Conservation (phyloP, 2,888 invertebrate species). For the Pandemis heparana region DNA sequence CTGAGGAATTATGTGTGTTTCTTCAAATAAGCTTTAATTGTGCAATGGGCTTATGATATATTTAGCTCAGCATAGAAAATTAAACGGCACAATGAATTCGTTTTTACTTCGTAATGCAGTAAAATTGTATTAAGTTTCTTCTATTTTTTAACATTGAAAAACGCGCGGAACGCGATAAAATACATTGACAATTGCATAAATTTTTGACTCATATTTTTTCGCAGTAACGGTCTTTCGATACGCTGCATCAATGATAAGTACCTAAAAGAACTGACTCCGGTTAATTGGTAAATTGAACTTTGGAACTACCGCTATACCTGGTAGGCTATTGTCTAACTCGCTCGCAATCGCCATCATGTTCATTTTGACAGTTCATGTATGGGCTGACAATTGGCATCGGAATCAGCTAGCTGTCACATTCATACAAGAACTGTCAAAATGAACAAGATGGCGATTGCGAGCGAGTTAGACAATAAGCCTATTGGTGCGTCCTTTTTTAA, state of each 20-base stretch:
- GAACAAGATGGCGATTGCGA: no score
- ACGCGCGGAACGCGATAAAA: not conserved
- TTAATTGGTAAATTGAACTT: no score
- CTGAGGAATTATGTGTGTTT: conserved; percentile 67
- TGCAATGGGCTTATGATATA: conserved; percentile 34
- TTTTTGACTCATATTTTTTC: no score
- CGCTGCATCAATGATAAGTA: no score
- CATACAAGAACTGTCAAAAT: no score
- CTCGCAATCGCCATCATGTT: no score
- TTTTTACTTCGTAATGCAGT: not conserved
- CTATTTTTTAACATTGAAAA: not conserved
- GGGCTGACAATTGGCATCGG: no score
- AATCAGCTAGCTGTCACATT: no score
- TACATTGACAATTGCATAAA: not conserved
- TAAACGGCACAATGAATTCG: not conserved
- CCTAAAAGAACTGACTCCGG: no score
- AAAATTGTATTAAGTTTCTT: not conserved
- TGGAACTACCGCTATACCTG: not conserved
- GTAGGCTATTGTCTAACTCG: no score
- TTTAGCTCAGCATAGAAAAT: not conserved
- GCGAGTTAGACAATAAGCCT: no score
- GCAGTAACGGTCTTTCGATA: not conserved
- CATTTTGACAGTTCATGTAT: no score
- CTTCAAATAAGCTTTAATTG: conserved; percentile 38
- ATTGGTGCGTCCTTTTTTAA: not conserved